Base-by-base conservation (phyloP, 2,797 vertebrate genomes). In the Cossypha dichroa region DNA sequence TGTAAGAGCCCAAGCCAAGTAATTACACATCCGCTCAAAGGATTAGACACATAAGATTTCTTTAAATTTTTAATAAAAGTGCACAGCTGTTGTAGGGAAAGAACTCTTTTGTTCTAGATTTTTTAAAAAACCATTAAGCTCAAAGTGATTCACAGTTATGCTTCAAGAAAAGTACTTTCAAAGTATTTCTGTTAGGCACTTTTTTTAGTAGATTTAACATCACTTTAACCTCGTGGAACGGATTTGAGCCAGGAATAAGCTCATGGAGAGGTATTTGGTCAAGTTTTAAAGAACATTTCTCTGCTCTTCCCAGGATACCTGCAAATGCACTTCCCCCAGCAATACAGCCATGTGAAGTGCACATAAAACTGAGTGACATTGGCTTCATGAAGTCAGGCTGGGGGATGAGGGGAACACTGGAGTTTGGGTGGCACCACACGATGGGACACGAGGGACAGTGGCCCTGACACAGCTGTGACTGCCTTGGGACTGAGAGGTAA, bases 61-160 rank as follows among this genome's bases (percentile, higher is more conserved):
- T 97, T 94, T 98, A 97, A 97, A 97, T 98, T 97, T 98, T 98
- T 98, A 97, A 98, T 98, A 97, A 95, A 95, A 97, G 96, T 94
- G 94, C 97, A 97, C 97, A 98, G 97, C 97, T 98, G 97, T 97
- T 96, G 91, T 86, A 96, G 96, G 87, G 59, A 90, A 96, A 94
- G 97, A 97, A 96, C 94, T 97, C 96, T 95, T 97, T 97, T 95
- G 97, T 97, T 96, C 94, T 96, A 97, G 86, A 95, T 96, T 97
- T 97, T 94, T 79, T 82, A 18, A 5, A 95, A 96, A 95, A 95
- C 76, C 91, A 77, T 94, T 96, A 96, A 92, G 80, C 93, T 97
- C 94, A 91, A 94, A 96, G 95, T 87, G 84, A 96, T 97, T 96
- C 90, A 80, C 80, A 90, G 96, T 90, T 96, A 84, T 83, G 78